Evolutionary conservation across 2,888 invertebrate genomes (phyloP), one percentile per base, ranked within the genome.

Genomic region (Sicus ferrugineus): DNA sequence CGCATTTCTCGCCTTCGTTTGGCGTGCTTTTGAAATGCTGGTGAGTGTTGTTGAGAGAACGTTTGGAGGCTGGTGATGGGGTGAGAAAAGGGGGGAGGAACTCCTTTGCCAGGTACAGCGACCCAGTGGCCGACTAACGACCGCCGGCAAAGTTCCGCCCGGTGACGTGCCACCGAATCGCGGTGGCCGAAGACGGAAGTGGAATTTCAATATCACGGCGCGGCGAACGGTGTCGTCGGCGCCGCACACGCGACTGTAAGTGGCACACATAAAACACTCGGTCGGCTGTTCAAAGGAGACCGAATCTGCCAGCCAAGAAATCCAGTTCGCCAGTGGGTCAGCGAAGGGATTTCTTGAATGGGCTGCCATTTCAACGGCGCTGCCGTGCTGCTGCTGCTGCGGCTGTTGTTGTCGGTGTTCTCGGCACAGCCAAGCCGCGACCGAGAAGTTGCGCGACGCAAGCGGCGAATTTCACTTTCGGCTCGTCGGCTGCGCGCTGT

Each of bases 291-390:
- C 46, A 46, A 46, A 14, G 19, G 19, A 3, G 19, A 7, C 46
- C 14, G 7, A 14, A 46, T n/a, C 46, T n/a, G 21, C 23, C 23
- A 58, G 30, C 59, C 59, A 58, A 46, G 67, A 67, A 67, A 66
- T 66, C 65, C 42, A 54, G 65, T 54, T 66, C 34, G 16, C 9
- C 54, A 67, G 54, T 67, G 67, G 67, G 67, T 67, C 59, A 67
- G 23, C 21, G 11, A 23, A 52, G 52, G 16, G n/a, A n/a, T n/a
- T n/a, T 11, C 14, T 28, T 11, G 14, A 16, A 4, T n/a, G 42
- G 1, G n/a, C n/a, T 42, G 2, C n/a, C n/a, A 42, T 42, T 42
- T 42, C 34, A 34, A n/a, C 42, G 21, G 54, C 28, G 23, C 16
- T 54, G 7, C 7, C 7, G 26, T 50, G 19, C 31, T 23, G 31